These are phyloP conservation scores for Coturnix japonica DNA, from an alignment of 2,113 vertebrate species.

Conservation along the genomic window DNA sequence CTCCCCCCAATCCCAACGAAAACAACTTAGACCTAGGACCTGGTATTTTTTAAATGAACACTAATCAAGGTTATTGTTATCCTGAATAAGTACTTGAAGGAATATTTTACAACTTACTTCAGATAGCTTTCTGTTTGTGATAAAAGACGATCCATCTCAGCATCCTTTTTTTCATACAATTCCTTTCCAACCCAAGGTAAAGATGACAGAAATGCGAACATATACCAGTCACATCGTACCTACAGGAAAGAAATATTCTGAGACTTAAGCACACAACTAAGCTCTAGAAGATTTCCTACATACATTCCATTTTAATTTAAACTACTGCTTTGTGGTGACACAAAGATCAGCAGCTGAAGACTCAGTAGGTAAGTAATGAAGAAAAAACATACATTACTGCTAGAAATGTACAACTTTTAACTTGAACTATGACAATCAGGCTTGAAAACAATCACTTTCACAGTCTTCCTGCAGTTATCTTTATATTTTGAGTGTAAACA, in stretches of 20 bases:
- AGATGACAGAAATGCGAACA: slow-evolving; percentile 92
- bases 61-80: not conserved
- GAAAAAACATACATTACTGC: not conserved
- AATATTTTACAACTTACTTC: slow-evolving; percentile 81
- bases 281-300: not conserved
- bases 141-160: slow-evolving; percentile 95
- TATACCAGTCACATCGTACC: slow-evolving; percentile 98
- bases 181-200: slow-evolving; percentile 98
- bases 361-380: rapidly evolving
- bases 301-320: not conserved
- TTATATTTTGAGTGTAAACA: not conserved
- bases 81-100: rapidly evolving
- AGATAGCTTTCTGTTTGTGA: slow-evolving; percentile 93
- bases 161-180: slow-evolving; percentile 97
- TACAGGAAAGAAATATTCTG: slow-evolving; percentile 45
- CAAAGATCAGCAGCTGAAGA: not conserved
- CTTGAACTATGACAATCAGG: not conserved
- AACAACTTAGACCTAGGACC: not conserved
- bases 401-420: not conserved
- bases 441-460: not conserved
- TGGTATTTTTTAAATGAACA: not conserved
- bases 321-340: not conserved
- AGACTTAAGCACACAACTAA: not conserved
- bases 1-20: no score
- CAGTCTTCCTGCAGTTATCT: not conserved